Conservation (phyloP, 2,888 invertebrate genomes). For the Pomacea canaliculata region DNA sequence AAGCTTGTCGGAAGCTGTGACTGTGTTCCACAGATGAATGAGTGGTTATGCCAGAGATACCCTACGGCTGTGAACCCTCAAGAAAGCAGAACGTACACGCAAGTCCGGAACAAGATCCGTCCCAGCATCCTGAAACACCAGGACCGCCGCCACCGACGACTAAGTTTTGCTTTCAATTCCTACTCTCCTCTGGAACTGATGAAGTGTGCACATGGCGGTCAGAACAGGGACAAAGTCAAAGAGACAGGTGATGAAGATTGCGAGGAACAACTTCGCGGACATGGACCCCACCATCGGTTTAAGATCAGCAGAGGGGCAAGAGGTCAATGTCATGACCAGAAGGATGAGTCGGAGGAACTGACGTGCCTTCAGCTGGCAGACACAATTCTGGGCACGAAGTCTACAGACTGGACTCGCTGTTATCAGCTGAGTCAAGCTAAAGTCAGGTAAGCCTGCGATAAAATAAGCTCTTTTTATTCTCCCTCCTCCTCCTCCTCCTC, state of each 20-base stretch:
- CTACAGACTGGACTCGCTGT: slow-evolving; percentile 10
- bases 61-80: not conserved
- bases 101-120: not conserved
- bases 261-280: not conserved
- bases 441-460: slow-evolving; percentile 8
- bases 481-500: not conserved
- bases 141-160: no score
- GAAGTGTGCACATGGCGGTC: not conserved
- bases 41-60: not conserved
- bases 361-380: slow-evolving; percentile 29
- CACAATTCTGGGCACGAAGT: slow-evolving; percentile 21
- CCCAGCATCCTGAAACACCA: not conserved
- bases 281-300: not conserved
- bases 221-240: not conserved
- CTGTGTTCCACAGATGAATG: not conserved
- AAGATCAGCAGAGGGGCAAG: no score
- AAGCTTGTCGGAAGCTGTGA: not conserved
- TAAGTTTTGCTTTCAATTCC: no score
- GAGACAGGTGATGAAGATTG: not conserved
- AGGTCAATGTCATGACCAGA: no score
- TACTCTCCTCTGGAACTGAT: no score
- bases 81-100: not conserved
- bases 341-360: not conserved
- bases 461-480: not conserved
- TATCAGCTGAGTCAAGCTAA: slow-evolving; percentile 28